Evolutionary conservation across 2,113 vertebrate genomes (phyloP).

Genomic region (Larimichthys polyactis): DNA sequence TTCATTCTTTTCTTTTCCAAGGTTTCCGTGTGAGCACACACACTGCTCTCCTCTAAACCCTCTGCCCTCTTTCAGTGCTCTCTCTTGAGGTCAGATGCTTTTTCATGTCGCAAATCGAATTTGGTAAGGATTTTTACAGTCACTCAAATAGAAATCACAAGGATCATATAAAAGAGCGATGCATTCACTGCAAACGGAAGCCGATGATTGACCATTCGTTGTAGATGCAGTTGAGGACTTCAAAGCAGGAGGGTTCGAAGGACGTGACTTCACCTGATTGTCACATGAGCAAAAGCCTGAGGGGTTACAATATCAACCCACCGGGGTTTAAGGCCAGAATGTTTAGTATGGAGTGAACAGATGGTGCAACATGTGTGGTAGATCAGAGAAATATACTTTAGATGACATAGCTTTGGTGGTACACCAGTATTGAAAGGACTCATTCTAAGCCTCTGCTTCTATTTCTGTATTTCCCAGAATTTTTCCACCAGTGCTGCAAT

Average conservation of each 20-base stretch:
- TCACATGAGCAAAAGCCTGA: constrained; percentile 25
- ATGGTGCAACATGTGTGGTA: constrained; percentile 9
- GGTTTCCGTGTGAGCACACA: not conserved
- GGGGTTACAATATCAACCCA: not conserved
- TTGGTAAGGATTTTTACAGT: constrained; percentile 18
- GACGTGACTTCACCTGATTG: constrained; percentile 17
- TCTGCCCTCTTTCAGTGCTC: not conserved
- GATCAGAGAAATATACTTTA: not conserved
- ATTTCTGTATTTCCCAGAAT: not conserved
- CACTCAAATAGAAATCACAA: constrained; percentile 55
- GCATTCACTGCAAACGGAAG: constrained; percentile 10
- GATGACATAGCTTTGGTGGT: not conserved
- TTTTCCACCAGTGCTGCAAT: not conserved
- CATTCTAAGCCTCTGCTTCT: not conserved
- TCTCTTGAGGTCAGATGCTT: constrained; percentile 16
- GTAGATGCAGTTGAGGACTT: constrained; percentile 18
- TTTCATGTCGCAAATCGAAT: constrained; percentile 49
- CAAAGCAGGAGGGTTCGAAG: constrained; percentile 4
- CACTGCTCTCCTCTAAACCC: not conserved
- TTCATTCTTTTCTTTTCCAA: not conserved
- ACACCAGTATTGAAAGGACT: not conserved
- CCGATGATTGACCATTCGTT: not conserved
- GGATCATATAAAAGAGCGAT: constrained; percentile 26
- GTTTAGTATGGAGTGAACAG: not conserved
- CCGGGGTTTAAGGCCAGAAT: constrained; percentile 1